Conservation (phyloP, 1,140 invertebrate genomes). For the Ephestia elutella region DNA sequence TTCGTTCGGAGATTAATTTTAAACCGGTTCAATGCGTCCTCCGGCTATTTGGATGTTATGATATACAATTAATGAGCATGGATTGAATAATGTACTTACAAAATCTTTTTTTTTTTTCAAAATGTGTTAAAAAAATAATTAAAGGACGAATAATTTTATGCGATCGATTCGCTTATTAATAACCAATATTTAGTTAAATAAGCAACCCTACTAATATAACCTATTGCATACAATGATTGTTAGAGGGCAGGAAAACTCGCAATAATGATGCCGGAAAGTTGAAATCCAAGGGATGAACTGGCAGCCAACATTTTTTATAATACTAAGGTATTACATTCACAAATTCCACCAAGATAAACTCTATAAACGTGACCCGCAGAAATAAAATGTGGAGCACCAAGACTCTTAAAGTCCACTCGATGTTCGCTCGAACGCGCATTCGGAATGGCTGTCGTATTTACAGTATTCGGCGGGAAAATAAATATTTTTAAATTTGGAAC, state of each 20-base stretch:
- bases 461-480: conserved; percentile 49
- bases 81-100: too few relatives aligned
- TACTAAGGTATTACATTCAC: neutral
- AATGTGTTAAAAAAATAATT: too few relatives aligned
- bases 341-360: conserved; percentile 8
- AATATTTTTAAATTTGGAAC: conserved; percentile 71
- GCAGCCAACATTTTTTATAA: neutral
- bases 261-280: too few relatives aligned
- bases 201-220: too few relatives aligned
- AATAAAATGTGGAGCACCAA: conserved; percentile 47
- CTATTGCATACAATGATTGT: too few relatives aligned
- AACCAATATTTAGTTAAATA: too few relatives aligned
- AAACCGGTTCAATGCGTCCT: neutral
- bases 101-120: too few relatives aligned
- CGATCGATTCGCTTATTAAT: too few relatives aligned
- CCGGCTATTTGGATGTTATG: neutral
- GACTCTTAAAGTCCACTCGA: conserved; percentile 47
- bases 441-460: conserved; percentile 33
- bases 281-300: neutral
- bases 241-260: too few relatives aligned
- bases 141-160: too few relatives aligned
- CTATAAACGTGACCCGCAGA: conserved; percentile 15
- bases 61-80: too few relatives aligned
- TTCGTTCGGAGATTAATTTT: conserved; percentile 11
- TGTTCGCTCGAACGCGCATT: conserved; percentile 36